Percentiles rank a stretch among this genome's conserved stretches.
Evolutionary conservation across 1,140 invertebrate species (phyloP).

Genomic region (Ceratosolen solmsi): DNA sequence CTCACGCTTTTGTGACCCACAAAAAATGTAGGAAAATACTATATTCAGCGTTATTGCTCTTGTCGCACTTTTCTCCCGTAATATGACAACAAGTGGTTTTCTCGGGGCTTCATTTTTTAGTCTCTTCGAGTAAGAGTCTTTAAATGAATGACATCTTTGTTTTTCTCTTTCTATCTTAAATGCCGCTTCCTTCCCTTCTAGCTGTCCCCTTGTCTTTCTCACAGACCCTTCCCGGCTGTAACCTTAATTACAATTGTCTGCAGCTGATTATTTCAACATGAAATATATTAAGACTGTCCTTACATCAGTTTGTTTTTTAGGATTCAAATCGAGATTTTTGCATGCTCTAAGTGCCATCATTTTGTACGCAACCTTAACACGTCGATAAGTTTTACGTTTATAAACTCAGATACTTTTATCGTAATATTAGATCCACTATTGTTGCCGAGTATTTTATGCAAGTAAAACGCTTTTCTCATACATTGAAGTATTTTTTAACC

Average conservation of each 20-base stretch:
- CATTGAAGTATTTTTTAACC: too few species aligned
- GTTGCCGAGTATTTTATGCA: too few species aligned
- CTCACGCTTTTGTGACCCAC: conserved; percentile 13
- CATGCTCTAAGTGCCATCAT: too few species aligned
- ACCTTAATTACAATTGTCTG: neutral
- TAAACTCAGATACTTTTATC: too few species aligned
- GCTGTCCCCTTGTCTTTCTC: conserved; percentile 18
- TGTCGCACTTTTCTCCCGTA: conserved; percentile 33
- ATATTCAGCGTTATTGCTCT: conserved; percentile 17
- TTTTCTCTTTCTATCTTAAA: conserved; percentile 10
- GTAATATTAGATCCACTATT: too few species aligned
- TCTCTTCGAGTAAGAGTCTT: neutral
- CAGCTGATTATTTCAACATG: neutral
- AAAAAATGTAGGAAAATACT: conserved; percentile 37
- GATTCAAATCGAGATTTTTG: too few species aligned
- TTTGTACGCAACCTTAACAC: too few species aligned
- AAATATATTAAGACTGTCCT: neutral
- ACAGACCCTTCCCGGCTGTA: neutral
- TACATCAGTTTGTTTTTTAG: too few species aligned
- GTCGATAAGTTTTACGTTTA: too few species aligned
- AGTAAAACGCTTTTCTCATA: too few species aligned
- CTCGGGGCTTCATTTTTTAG: neutral
- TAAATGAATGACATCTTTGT: conserved; percentile 26
- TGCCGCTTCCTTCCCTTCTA: conserved; percentile 18
- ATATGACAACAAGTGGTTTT: conserved; percentile 30